A percentile compares a stretch with the other conserved stretches of the same genome.
These are phyloP conservation scores for Notocelia uddmanniana DNA, from an alignment of 2,888 invertebrate genomes.

Conservation along the genomic window DNA sequence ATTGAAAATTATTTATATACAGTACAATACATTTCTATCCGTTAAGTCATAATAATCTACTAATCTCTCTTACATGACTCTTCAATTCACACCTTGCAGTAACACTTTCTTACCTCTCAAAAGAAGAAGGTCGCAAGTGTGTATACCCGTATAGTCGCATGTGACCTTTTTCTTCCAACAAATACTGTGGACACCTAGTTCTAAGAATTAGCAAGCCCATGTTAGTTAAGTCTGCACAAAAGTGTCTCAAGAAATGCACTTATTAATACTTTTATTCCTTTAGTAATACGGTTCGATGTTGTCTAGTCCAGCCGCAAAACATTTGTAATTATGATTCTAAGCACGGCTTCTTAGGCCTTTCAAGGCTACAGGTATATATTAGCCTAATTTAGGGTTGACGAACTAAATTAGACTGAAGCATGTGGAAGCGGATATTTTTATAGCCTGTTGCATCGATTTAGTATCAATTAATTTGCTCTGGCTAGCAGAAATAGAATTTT, in stretches of 20 bases:
- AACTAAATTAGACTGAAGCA: constrained; percentile 12
- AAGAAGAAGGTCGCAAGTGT: constrained; percentile 2
- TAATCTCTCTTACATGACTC: constrained; percentile 7
- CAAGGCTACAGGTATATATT: constrained; percentile 26
- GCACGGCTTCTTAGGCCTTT: constrained; percentile 31
- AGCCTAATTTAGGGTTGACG: constrained; percentile 34
- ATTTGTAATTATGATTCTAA: constrained; percentile 20
- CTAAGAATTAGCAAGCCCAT: constrained; percentile 33
- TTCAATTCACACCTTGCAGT: constrained; percentile 29
- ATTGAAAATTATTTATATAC: too few species aligned
- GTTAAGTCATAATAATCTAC: background rate
- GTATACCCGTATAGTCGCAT: background rate
- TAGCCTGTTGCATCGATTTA: background rate
- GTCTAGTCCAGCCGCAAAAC: background rate
- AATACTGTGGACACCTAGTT: constrained; percentile 32
- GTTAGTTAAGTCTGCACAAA: constrained; percentile 7
- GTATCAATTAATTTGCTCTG: background rate
- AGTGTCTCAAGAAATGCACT: constrained; percentile 2
- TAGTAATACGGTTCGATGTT: constrained; percentile 21
- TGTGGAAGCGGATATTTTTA: constrained; percentile 4
- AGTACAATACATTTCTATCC: background rate
- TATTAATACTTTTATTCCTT: background rate
- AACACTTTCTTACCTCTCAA: background rate
- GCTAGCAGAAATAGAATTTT: background rate
- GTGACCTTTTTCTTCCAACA: background rate